These are phyloP conservation scores for Ochotona curzoniae DNA, from an alignment of 2,113 vertebrate species.

Conservation along the genomic window DNA sequence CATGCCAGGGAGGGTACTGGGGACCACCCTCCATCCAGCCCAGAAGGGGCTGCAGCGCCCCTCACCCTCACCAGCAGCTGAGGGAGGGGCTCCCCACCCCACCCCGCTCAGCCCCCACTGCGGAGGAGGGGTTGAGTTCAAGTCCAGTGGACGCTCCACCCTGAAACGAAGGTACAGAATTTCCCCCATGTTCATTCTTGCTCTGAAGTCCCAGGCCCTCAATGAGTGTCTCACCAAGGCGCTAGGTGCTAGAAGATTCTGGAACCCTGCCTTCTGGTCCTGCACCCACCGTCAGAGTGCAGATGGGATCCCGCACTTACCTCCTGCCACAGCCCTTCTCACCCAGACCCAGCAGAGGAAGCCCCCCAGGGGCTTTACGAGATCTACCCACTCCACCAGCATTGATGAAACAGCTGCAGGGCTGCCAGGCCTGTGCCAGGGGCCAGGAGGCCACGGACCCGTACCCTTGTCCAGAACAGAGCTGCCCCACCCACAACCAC, in stretches of 20 bases:
- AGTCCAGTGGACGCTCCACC: slow-evolving; percentile 3
- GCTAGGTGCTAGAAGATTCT: background rate
- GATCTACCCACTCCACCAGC: background rate
- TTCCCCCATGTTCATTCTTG: slow-evolving; percentile 8
- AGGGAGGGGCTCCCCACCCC: background rate
- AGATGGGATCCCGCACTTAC: background rate
- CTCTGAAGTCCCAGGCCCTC: background rate
- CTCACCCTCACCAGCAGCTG: background rate
- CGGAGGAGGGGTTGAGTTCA: background rate
- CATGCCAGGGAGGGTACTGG: background rate
- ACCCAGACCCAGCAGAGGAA: background rate
- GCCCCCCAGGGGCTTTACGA: background rate
- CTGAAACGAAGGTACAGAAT: background rate
- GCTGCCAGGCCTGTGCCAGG: background rate
- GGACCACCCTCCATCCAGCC: background rate
- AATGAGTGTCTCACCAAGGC: background rate
- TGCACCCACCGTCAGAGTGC: background rate
- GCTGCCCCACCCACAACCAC: background rate
- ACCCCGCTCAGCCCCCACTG: background rate
- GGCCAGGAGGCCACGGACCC: background rate
- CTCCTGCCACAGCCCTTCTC: background rate
- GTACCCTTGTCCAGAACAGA: background rate
- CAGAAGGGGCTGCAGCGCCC: background rate
- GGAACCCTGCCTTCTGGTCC: background rate
- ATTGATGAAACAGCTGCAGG: background rate